phyloP scores from a whole-genome alignment of 2,888 invertebrate genomes.

The Aphrophora alni region DNA sequence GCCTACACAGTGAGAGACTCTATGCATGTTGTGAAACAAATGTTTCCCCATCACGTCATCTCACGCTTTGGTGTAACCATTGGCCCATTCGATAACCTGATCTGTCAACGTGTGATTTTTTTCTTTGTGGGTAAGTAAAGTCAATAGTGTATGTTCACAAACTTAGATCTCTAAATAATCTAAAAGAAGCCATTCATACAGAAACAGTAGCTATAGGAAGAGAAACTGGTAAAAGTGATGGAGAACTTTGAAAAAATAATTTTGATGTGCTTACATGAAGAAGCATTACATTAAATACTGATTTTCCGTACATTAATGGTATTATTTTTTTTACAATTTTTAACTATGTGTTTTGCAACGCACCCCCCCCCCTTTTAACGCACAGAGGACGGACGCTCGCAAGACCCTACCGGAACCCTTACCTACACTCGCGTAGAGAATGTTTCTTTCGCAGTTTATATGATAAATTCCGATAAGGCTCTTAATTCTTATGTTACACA shows the following conservation, averaged over 20 bases:
- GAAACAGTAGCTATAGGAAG: neutral
- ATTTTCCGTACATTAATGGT: neutral
- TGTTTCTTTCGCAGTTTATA: too few relatives aligned
- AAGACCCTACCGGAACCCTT: too few relatives aligned
- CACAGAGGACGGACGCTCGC: too few relatives aligned
- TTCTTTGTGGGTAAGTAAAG: slow-evolving; percentile 12
- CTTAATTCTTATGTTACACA: too few relatives aligned
- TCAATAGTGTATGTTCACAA: slow-evolving; percentile 13
- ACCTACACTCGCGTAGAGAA: too few relatives aligned
- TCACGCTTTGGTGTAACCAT: slow-evolving; percentile 9
- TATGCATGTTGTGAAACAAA: neutral
- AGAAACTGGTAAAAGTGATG: slow-evolving; percentile 22
- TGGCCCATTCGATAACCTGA: neutral
- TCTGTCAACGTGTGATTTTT: slow-evolving; percentile 3
- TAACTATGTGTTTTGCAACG: too few relatives aligned
- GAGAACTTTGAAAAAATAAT: slow-evolving; percentile 16
- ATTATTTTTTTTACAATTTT: too few relatives aligned
- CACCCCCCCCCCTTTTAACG: too few relatives aligned
- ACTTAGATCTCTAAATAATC: neutral
- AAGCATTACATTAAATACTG: neutral
- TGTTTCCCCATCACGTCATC: neutral
- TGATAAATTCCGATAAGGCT: too few relatives aligned
- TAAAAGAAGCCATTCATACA: neutral
- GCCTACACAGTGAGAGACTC: neutral
- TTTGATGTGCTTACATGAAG: neutral